Percentiles rank a stretch among this genome's conserved stretches.
Conservation (phyloP, 2,113 vertebrate genomes). For the Glaucomys volans region DNA sequence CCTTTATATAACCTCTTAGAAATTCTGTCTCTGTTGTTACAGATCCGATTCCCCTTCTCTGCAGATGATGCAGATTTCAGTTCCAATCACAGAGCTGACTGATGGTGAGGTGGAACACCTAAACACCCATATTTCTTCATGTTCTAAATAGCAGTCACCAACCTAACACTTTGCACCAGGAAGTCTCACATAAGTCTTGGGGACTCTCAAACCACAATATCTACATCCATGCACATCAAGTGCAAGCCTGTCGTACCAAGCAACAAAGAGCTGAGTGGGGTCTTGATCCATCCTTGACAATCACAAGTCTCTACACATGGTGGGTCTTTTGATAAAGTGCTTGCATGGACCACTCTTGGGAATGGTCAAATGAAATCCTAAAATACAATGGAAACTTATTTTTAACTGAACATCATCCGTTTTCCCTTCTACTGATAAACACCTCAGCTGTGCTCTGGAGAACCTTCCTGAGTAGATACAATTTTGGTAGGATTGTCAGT, state of each 20-base stretch:
- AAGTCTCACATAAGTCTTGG: background rate
- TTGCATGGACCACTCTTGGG: background rate
- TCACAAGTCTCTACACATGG: background rate
- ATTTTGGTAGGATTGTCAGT: background rate
- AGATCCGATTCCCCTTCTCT: background rate
- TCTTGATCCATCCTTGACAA: background rate
- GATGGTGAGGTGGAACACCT: background rate
- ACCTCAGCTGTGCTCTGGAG: background rate
- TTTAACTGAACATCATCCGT: background rate
- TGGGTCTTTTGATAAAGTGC: background rate
- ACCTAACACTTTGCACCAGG: rapidly evolving
- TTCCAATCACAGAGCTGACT: background rate
- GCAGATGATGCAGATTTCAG: background rate
- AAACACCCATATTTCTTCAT: background rate
- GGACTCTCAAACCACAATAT: background rate
- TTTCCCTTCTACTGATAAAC: background rate
- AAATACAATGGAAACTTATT: background rate
- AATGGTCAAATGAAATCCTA: background rate
- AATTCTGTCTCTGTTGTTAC: background rate
- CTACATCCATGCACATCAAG: rapidly evolving
- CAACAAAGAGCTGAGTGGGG: background rate
- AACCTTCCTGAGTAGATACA: background rate
- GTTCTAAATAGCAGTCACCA: background rate
- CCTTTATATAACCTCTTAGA: slow-evolving; percentile 42
- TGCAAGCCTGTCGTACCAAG: background rate